phyloP scores from a whole-genome alignment of 2,113 vertebrate species.

The Phrynosoma blainvillii region DNA sequence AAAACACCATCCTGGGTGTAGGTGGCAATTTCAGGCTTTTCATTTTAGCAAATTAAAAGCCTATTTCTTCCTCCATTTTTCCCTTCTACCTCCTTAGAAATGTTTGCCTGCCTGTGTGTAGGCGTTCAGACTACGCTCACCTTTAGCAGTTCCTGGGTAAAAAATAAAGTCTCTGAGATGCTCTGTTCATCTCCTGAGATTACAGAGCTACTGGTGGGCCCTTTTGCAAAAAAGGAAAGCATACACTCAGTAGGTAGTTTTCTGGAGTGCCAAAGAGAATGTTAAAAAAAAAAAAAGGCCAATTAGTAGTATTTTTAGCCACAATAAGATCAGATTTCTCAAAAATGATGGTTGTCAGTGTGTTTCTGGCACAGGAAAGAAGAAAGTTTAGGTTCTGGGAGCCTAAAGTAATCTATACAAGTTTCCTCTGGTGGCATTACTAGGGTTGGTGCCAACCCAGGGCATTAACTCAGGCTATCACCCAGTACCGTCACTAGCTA shows the following conservation, averaged over 20 bases:
- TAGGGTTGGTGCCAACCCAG: too few species aligned
- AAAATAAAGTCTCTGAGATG: constrained; percentile 72
- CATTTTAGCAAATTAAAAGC: constrained; percentile 59
- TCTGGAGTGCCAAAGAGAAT: constrained; percentile 19
- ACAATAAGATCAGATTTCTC: neutral
- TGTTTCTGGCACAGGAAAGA: neutral
- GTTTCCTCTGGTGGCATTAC: too few species aligned
- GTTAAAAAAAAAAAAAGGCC: neutral
- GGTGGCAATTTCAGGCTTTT: constrained; percentile 68
- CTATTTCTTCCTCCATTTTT: constrained; percentile 22
- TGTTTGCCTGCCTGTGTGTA: constrained; percentile 47
- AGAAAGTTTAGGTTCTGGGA: neutral
- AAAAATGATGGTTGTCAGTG: neutral
- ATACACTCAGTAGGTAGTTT: neutral
- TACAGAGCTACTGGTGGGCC: constrained; percentile 36
- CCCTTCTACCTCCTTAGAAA: neutral
- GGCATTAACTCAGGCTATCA: too few species aligned
- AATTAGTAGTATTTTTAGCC: constrained; percentile 9
- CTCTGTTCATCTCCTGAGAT: constrained; percentile 61
- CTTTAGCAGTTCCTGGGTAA: constrained; percentile 61
- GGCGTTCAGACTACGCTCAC: constrained; percentile 70
- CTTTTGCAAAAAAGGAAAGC: constrained; percentile 24
- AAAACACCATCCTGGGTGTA: constrained; percentile 63
- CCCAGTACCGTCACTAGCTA: too few species aligned
- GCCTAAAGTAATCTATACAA: neutral